Evolutionary conservation across 2,113 vertebrate species (phyloP).

Genomic region (Dipodomys stephensi): DNA sequence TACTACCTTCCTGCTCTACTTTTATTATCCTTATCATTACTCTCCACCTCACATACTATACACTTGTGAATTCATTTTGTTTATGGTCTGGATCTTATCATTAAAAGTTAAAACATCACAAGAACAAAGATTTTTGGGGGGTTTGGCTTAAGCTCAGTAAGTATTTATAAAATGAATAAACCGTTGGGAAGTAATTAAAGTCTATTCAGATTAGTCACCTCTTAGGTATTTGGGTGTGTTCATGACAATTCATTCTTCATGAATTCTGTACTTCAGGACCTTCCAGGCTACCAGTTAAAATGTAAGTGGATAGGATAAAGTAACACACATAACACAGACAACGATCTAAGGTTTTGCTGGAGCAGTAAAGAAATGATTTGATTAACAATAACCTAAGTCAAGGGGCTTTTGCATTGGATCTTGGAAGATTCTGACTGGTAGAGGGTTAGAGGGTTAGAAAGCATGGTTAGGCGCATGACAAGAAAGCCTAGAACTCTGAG

Average conservation of each 20-base stretch:
- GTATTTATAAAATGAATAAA: slow-evolving; percentile 12
- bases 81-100: not conserved
- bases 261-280: not conserved
- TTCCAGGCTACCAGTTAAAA: not conserved
- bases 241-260: not conserved
- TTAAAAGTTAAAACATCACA: not conserved
- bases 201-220: not conserved
- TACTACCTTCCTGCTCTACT: not conserved
- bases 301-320: not conserved
- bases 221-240: not conserved
- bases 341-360: not conserved
- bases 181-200: not conserved
- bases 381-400: not conserved
- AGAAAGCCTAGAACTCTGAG: not conserved
- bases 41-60: not conserved
- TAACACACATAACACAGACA: not conserved
- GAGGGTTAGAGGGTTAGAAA: slow-evolving; percentile 7
- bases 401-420: not conserved
- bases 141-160: slow-evolving; percentile 9
- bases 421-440: slow-evolving; percentile 7
- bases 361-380: not conserved
- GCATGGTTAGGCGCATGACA: not conserved
- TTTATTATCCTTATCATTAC: slow-evolving; percentile 5
- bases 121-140: not conserved
- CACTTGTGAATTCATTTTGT: slow-evolving; percentile 30